Evolutionary conservation across 2,888 invertebrate genomes (phyloP).

Genomic region (Mythimna lalbum): DNA sequence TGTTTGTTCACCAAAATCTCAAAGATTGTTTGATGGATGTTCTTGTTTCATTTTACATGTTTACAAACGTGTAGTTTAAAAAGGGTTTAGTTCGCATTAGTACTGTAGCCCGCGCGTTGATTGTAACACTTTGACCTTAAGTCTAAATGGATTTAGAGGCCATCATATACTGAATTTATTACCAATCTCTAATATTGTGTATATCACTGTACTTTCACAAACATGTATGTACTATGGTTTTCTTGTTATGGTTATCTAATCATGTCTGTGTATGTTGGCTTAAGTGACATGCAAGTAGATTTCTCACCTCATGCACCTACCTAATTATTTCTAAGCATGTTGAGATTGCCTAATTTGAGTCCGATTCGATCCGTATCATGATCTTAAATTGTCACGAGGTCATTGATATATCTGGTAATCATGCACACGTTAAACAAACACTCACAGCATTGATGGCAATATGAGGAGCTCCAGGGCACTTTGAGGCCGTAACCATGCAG

Average conservation of each 20-base stretch:
- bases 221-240: background rate
- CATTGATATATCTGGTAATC: background rate
- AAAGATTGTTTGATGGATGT: background rate
- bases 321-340: background rate
- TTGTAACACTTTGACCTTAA: background rate
- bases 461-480: conserved; percentile 69
- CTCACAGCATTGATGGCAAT: conserved; percentile 92
- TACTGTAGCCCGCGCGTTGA: background rate
- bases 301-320: background rate
- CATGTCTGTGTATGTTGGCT: background rate
- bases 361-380: background rate
- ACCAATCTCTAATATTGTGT: background rate
- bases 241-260: background rate
- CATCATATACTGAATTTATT: background rate
- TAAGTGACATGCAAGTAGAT: background rate
- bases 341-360: background rate
- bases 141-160: background rate
- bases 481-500: conserved; percentile 87
- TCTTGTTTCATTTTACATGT: background rate
- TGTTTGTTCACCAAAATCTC: background rate
- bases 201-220: background rate
- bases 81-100: background rate
- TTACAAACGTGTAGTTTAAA: background rate
- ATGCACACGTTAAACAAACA: background rate
- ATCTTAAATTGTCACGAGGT: background rate